Evolutionary conservation across 2,113 vertebrate species (phyloP).

Genomic region (Dryoscopus gambensis): DNA sequence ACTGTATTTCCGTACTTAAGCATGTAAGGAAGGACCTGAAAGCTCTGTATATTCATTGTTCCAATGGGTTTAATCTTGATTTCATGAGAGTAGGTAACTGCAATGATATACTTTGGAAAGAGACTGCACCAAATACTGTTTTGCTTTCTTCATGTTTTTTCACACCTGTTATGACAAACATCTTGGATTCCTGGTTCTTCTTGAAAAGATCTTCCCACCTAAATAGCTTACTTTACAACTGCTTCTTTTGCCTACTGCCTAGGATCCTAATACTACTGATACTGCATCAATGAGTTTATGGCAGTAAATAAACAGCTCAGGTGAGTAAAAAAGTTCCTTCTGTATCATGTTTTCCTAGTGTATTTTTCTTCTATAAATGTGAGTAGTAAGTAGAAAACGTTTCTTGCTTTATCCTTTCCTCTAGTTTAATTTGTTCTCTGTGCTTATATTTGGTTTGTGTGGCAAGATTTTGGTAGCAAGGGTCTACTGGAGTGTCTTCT

Average conservation of each 20-base stretch:
- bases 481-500: neutral
- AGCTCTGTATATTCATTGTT: neutral
- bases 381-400: neutral
- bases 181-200: neutral
- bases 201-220: neutral
- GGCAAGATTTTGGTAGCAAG: neutral
- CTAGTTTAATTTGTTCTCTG: neutral
- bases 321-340: neutral
- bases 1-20: neutral
- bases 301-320: neutral
- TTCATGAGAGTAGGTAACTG: neutral
- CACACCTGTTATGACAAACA: neutral
- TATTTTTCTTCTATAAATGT: neutral
- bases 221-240: neutral
- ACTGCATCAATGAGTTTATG: neutral
- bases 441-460: neutral
- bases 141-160: neutral
- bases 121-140: neutral
- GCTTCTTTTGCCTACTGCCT: neutral
- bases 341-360: neutral
- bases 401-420: neutral
- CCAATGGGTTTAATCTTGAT: neutral
- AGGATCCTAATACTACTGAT: neutral
- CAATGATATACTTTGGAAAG: neutral
- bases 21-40: neutral